Evolutionary conservation across 2,797 vertebrate species (phyloP), one percentile per base, ranked within the genome.

Genomic region (Hippocampus kuda): DNA sequence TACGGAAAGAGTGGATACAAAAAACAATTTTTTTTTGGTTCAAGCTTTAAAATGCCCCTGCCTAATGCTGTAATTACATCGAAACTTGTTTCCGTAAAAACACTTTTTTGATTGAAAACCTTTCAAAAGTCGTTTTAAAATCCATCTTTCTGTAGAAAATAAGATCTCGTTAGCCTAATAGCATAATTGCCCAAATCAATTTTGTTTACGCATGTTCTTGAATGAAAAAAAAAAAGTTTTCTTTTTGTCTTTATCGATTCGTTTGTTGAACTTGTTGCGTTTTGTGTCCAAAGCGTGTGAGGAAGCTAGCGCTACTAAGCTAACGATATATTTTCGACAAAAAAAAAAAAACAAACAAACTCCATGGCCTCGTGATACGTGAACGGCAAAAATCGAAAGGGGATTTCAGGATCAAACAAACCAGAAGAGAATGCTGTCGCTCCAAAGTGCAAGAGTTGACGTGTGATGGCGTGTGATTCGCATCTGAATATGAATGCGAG

Each of bases 391-490:
- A 26, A 38, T 38, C 34, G 10, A 3, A 7, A 24, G n/a, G 7
- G 8, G 7, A 12, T 8, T 11, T 12, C 16, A 5, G 53, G 2
- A 24, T 56, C 53, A 12, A 24, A 24, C n/a, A 12, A 24, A n/a
- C n/a, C 22, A 62, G 20, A 24, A 64, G n/a, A n/a, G 10, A 41
- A 63, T 42, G 38, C n/a, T 42, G 61, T 64, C 41, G 18, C n/a
- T 64, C 41, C 5, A 64, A 38, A 62, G 38, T 42, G 22, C 20
- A 20, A 41, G 30, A 38, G 22, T 38, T 65, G 63, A 65, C 20
- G 34, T 46, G 62, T 80, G 79, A 68, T 75, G 63, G 26, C 20
- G 34, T 65, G 62, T 80, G 79, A 68, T 75, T 72, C 66, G 72
- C 70, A 73, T 53, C 63, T 22, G 64, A 74, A 60, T 60, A 60